Percentiles rank a stretch among this genome's conserved stretches.
Conservation (phyloP, 2,888 invertebrate genomes). For the Coleophora deauratella region DNA sequence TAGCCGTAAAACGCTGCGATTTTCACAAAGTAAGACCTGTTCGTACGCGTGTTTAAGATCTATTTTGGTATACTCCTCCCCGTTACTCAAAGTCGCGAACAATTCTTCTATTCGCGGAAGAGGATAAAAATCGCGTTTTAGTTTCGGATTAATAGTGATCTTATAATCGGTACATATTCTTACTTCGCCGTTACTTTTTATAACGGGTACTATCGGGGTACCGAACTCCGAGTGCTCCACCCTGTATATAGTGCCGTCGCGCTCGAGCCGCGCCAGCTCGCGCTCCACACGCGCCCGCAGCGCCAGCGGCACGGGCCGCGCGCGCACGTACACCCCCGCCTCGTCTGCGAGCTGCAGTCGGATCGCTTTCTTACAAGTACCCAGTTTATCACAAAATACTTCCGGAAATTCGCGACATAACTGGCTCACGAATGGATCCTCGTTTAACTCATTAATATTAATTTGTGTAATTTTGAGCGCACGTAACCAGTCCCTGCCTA, state of each 20-base stretch:
- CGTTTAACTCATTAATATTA: background rate
- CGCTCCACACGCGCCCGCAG: too few relatives aligned
- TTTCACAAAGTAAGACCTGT: slow-evolving; percentile 15
- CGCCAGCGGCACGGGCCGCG: too few relatives aligned
- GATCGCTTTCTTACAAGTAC: slow-evolving; percentile 11
- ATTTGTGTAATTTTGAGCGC: slow-evolving; percentile 5
- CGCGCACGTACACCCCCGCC: too few relatives aligned
- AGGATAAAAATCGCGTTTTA: slow-evolving; percentile 15
- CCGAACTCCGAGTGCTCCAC: slow-evolving; percentile 14
- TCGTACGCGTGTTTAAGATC: slow-evolving; percentile 19
- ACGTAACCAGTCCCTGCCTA: slow-evolving; percentile 7
- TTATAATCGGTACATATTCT: too few relatives aligned
- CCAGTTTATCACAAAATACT: slow-evolving; percentile 11
- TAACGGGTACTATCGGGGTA: slow-evolving; percentile 12
- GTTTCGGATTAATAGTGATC: slow-evolving; percentile 17
- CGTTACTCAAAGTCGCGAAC: slow-evolving; percentile 18
- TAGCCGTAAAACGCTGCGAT: slow-evolving; percentile 16
- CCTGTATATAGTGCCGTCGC: slow-evolving; percentile 9
- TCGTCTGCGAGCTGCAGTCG: too few relatives aligned
- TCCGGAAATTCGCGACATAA: slow-evolving; percentile 5
- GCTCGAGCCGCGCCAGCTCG: slow-evolving; percentile 9
- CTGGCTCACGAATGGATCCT: slow-evolving; percentile 3
- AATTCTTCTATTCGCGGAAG: slow-evolving; percentile 19
- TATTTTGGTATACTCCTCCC: slow-evolving; percentile 20
- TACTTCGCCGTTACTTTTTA: slow-evolving; percentile 11